Evolutionary conservation across 2,113 vertebrate species (phyloP), one percentile per base, ranked within the genome.

Genomic region (Erythrolamprus reginae): DNA sequence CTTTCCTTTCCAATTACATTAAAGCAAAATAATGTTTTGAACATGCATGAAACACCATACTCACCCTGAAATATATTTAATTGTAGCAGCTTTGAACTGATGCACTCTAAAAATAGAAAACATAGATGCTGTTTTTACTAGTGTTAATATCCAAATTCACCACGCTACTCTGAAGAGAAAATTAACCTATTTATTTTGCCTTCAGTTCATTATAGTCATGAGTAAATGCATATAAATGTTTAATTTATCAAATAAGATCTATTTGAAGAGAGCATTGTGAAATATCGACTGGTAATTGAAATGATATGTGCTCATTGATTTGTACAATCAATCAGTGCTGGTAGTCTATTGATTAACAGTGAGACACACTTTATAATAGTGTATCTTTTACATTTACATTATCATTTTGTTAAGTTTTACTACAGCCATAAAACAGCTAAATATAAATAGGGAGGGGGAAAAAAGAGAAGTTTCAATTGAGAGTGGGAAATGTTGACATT

Each of bases 211-310:
- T 55, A 92, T 93, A 17, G 42, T 48, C 82, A 47, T 7, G 47
- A 82, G 53, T 77, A 92, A 93, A 91, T 42, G 6, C 88, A 83
- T 86, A 90, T 84, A 93, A 87, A 88, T 38, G 1, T 94, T 94
- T 94, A 51, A 88, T 95, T 93, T 94, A 94, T 87, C 65, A 94
- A 94, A 93, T 92, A 93, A 90, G 86, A 21, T 85, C 42, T 93
- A 52, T 86, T 92, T 93, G 55, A 88, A 53, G 42, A 47, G 13
- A 91, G 91, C 92, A 65, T 53, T 6, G 9, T 83, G 28, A 47
- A 93, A 91, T 91, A 94, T 94, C 88, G 90, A 95, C 92, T 0
- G 17, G 87, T 92, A 93, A 93, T 87, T 93, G 89, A 94, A 95
- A 95, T 93, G 92, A 93, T 90, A 92, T 55, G 26, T 52, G 48